A percentile compares a stretch with the other conserved stretches of the same genome.
These are phyloP conservation scores for Brachionus rotundiformis DNA, from an alignment of 1,140 invertebrate species.

Conservation along the genomic window DNA sequence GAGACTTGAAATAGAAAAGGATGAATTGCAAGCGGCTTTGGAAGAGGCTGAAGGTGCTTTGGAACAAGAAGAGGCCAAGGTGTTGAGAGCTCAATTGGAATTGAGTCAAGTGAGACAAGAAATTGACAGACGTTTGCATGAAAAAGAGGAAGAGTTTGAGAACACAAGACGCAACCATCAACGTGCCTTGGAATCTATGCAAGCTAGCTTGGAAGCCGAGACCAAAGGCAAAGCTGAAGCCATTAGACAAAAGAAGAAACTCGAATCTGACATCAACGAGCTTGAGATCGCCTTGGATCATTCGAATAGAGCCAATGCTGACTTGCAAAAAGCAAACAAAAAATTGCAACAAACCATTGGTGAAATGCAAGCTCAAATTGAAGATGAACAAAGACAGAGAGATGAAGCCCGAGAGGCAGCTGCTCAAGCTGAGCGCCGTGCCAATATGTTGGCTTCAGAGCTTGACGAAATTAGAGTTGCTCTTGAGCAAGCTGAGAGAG, in stretches of 20 bases:
- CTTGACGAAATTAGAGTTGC: constrained; percentile 91
- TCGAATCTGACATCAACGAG: constrained; percentile 98
- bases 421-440: constrained; percentile 90
- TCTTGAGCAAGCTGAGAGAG: constrained; percentile 87
- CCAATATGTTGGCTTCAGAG: constrained; percentile 90
- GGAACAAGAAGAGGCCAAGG: no score
- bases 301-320: constrained; percentile 77
- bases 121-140: constrained; percentile 72
- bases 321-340: constrained; percentile 98
- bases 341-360: constrained; percentile 97
- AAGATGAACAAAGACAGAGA: constrained; percentile 93
- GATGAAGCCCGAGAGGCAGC: constrained; percentile 94
- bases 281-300: constrained; percentile 92
- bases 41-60: no score
- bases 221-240: constrained; percentile 98
- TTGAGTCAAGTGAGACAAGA: constrained; percentile 88
- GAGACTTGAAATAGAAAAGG: no score
- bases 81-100: constrained; percentile 93
- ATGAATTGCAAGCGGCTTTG: no score
- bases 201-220: constrained; percentile 96
- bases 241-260: constrained; percentile 93
- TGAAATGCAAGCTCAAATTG: constrained; percentile 93
- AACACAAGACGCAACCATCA: constrained; percentile 96
- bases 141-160: constrained; percentile 99
- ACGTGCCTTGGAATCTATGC: constrained; percentile 97